Conservation (phyloP, 2,888 invertebrate species). For the Tineola bisselliella region DNA sequence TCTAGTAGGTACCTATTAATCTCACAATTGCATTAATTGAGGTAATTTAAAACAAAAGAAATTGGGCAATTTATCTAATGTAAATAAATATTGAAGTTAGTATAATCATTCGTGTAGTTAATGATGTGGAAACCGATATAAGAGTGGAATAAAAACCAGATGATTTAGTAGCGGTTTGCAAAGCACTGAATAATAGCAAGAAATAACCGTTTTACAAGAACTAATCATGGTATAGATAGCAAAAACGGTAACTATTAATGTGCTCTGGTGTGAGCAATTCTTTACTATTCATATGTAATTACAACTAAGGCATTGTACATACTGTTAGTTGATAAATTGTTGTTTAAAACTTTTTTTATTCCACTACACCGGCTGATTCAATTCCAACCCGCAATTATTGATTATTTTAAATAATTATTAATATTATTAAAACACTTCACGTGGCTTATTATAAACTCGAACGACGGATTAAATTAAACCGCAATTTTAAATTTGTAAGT, state of each 20-base stretch:
- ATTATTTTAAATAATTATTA: too few relatives aligned
- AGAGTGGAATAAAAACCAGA: slow-evolving; percentile 32
- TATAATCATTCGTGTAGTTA: slow-evolving; percentile 20
- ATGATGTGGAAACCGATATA: slow-evolving; percentile 50
- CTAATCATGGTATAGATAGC: slow-evolving; percentile 53
- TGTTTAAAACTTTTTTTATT: not conserved
- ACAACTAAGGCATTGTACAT: slow-evolving; percentile 31
- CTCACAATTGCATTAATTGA: too few relatives aligned
- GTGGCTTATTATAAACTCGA: too few relatives aligned
- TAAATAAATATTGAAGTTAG: not conserved
- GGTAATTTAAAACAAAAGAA: too few relatives aligned
- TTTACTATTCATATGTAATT: slow-evolving; percentile 58
- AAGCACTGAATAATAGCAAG: slow-evolving; percentile 52
- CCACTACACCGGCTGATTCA: too few relatives aligned
- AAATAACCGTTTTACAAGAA: slow-evolving; percentile 56
- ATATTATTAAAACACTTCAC: too few relatives aligned
- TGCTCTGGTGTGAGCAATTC: slow-evolving; percentile 34
- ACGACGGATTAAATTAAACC: too few relatives aligned
- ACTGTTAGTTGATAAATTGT: not conserved
- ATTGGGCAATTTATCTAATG: slow-evolving; percentile 17
- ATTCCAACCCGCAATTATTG: too few relatives aligned
- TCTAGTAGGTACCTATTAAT: too few relatives aligned
- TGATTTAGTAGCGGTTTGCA: slow-evolving; percentile 41
- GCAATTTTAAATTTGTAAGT: too few relatives aligned
- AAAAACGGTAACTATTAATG: slow-evolving; percentile 51